phyloP scores from a whole-genome alignment of 2,888 invertebrate genomes.

The Thera britannica region DNA sequence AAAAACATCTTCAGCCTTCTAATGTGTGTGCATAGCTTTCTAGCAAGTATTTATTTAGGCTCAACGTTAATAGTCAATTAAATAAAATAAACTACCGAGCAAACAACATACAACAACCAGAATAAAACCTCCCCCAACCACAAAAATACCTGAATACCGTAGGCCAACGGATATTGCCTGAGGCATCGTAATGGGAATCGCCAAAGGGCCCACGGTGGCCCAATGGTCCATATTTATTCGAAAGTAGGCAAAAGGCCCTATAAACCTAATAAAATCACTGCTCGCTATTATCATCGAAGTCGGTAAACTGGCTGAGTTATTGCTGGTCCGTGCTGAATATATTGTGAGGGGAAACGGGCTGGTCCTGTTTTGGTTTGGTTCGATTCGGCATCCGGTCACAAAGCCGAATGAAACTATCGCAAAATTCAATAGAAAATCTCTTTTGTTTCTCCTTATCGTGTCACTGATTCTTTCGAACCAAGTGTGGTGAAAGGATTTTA shows the following conservation, averaged over 20 bases:
- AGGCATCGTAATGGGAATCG: constrained; percentile 24
- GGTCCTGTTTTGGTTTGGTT: constrained; percentile 3
- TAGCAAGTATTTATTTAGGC: too few species aligned
- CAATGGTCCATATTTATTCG: constrained; percentile 32
- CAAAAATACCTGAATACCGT: constrained; percentile 23
- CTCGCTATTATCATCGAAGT: constrained; percentile 38
- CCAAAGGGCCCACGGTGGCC: constrained; percentile 15
- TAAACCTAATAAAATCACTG: constrained; percentile 44
- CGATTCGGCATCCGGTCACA: background rate
- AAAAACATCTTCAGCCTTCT: too few species aligned
- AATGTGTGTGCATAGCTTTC: too few species aligned
- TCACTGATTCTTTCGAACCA: too few species aligned
- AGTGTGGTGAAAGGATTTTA: too few species aligned
- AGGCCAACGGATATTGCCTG: constrained; percentile 25
- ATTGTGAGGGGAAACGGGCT: constrained; percentile 34
- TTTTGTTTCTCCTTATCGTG: too few species aligned
- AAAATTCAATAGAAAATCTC: too few species aligned
- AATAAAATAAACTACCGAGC: background rate
- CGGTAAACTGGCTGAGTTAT: constrained; percentile 44
- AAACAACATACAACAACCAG: background rate
- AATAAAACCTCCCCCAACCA: background rate
- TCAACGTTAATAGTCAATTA: too few species aligned
- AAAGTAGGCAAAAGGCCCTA: constrained; percentile 34
- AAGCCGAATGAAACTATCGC: too few species aligned
- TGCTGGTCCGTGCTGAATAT: constrained; percentile 39